Evolutionary conservation across 2,888 invertebrate species (phyloP).

Genomic region (Chironomus riparius): DNA sequence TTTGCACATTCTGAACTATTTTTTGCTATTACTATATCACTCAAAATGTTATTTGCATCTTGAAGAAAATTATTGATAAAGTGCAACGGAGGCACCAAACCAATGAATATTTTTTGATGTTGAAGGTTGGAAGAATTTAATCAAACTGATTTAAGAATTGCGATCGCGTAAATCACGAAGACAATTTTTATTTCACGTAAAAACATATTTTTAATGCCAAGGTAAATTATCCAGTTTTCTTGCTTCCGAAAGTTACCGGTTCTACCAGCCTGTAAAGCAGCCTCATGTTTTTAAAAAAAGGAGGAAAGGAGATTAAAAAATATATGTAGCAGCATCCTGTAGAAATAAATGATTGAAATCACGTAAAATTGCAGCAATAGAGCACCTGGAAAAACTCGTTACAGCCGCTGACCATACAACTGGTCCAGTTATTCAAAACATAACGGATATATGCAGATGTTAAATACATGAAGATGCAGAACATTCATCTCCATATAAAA

Average conservation of each 20-base stretch:
- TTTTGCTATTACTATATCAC: background rate
- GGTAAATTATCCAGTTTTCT: too few species aligned
- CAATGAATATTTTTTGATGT: slow-evolving; percentile 28
- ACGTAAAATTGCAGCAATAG: background rate
- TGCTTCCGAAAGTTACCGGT: background rate
- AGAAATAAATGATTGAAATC: background rate
- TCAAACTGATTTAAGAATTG: slow-evolving; percentile 25
- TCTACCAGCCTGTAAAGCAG: background rate
- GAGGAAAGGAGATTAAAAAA: too few species aligned
- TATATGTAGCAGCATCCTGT: background rate
- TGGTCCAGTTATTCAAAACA: background rate
- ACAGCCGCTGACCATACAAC: background rate
- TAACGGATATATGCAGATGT: slow-evolving; percentile 4
- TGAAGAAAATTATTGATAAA: background rate
- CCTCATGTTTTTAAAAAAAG: too few species aligned
- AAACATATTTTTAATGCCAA: too few species aligned
- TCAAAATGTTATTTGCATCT: background rate
- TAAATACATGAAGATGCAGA: background rate
- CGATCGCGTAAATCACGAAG: slow-evolving; percentile 18
- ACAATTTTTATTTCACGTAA: background rate
- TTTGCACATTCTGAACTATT: background rate
- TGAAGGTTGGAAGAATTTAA: slow-evolving; percentile 27
- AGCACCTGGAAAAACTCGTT: slow-evolving; percentile 3
- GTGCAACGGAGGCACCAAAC: background rate
- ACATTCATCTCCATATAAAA: background rate